Evolutionary conservation across 2,888 invertebrate genomes (phyloP), one percentile per base, ranked within the genome.

Genomic region (Agrotis clavis): DNA sequence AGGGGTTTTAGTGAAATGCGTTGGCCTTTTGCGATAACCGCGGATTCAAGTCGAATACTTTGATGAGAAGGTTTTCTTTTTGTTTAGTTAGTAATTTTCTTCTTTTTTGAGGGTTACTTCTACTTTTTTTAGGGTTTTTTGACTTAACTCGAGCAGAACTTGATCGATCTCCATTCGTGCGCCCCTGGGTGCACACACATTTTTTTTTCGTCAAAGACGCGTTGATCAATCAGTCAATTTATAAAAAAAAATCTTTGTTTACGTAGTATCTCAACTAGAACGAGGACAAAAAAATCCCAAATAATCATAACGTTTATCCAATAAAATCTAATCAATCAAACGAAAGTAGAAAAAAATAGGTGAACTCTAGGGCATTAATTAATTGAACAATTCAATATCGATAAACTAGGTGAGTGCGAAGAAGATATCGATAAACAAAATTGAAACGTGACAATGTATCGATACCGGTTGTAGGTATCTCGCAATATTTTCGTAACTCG

Each of bases 381-480:
- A 63, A 60, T 60, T 54, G 16, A 65, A 69, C 14, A 19, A 71
- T 64, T 71, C 18, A 41, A 56, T 73, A 59, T 61, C 50, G 59
- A 56, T 69, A 54, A 71, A 77, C 66, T 71, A 70, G 71, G 70
- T 81, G 50, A 72, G 56, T 62, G 51, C 61, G 59, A 21, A 53
- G 64, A 66, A 51, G 50, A 64, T 30, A 68, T 69, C 25, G 69
- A 72, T 77, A 72, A 66, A 73, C 48, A 60, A 50, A 56, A 25
- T 63, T 59, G 50, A 66, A 72, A 82, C 86, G 84, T 82, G 82
- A 67, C 63, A 54, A 71, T 67, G 64, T 70, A 75, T 79, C 76
- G 57, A 69, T 75, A 57, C 56, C 19, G 65, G 45, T 16, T 16
- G 64, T n/a, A n/a, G n/a, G n/a, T 69, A 67, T 81, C 76, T 68